These are phyloP conservation scores for Nannospalax galili DNA, from an alignment of 2,113 vertebrate genomes.

Conservation along the genomic window DNA sequence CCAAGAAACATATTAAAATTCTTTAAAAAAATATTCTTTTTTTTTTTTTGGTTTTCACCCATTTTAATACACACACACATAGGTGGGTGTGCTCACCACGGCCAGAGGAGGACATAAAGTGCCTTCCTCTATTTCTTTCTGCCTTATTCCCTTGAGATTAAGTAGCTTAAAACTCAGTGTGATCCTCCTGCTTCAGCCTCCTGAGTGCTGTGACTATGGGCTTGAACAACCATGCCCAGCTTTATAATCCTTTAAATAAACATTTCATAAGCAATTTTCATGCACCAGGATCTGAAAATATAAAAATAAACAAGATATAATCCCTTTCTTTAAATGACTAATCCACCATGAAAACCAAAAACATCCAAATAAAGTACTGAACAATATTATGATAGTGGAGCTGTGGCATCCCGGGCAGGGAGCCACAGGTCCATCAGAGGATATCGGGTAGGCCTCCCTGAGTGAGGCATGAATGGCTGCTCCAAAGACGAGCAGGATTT, in stretches of 20 bases:
- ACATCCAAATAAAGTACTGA: neutral
- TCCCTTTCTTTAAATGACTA: slow-evolving; percentile 7
- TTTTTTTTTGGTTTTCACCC: no score
- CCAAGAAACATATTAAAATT: neutral
- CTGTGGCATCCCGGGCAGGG: neutral
- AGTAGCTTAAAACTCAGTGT: slow-evolving; percentile 30
- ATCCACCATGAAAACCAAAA: neutral
- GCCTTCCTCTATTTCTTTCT: neutral
- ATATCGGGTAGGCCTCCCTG: neutral
- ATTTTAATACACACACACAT: no score
- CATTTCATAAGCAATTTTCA: slow-evolving; percentile 8
- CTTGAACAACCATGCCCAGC: no score
- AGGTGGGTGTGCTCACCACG: neutral
- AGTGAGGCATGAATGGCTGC: neutral
- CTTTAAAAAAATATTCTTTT: no score
- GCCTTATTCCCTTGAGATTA: neutral
- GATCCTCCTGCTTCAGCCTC: no score
- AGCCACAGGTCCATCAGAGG: neutral
- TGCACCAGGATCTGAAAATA: neutral
- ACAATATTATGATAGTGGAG: fast-evolving
- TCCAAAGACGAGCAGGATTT: neutral
- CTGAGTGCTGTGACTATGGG: no score
- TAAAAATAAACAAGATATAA: slow-evolving; percentile 2
- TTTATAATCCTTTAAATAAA: slow-evolving; percentile 30
- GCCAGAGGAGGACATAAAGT: neutral